phyloP scores from a whole-genome alignment of 1,140 invertebrate species.

The Drosophila takahashii region DNA sequence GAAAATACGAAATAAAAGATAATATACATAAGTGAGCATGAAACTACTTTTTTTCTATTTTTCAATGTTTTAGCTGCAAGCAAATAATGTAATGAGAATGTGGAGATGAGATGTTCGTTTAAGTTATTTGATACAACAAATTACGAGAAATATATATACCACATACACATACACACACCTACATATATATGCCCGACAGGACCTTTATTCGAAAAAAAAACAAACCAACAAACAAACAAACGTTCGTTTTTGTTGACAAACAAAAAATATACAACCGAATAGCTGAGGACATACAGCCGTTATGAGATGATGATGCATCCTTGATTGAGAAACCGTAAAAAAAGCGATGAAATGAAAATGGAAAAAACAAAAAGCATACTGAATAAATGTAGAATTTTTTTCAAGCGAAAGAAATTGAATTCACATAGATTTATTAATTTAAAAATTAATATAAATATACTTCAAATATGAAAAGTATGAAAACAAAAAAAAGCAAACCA shows the following conservation, averaged over 20 bases:
- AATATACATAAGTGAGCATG: constrained; percentile 63
- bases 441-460: constrained; percentile 80
- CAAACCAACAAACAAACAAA: constrained; percentile 8
- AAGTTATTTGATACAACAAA: constrained; percentile 66
- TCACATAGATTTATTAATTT: constrained; percentile 82
- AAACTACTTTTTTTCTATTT: constrained; percentile 64
- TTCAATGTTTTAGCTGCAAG: constrained; percentile 81
- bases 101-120: constrained; percentile 57
- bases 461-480: constrained; percentile 75
- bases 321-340: constrained; percentile 46
- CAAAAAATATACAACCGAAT: constrained; percentile 33
- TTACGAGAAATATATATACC: constrained; percentile 43
- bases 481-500: constrained; percentile 44
- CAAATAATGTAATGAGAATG: constrained; percentile 74
- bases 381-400: constrained; percentile 73
- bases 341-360: constrained; percentile 40
- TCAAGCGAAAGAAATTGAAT: constrained; percentile 75
- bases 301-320: constrained; percentile 58
- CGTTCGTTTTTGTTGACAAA: constrained; percentile 40
- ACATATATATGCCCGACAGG: constrained; percentile 27
- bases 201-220: constrained; percentile 34
- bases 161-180: constrained; percentile 33
- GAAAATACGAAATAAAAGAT: constrained; percentile 54
- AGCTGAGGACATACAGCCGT: constrained; percentile 51
- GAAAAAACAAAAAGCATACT: constrained; percentile 39